Conservation (phyloP, 2,797 vertebrate genomes). For the Phalanger gymnotis region DNA sequence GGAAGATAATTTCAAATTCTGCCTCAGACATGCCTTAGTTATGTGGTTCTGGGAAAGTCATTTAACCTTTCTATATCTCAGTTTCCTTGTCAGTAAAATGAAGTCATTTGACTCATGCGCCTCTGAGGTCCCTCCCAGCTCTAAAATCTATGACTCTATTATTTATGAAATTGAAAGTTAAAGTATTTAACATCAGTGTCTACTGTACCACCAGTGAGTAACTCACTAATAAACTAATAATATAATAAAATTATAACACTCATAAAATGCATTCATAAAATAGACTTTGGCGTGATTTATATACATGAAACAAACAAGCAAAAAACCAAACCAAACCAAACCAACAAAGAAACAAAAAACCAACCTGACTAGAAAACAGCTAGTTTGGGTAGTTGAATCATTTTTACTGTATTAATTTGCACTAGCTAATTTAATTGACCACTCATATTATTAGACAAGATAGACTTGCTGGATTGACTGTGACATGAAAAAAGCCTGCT, state of each 20-base stretch:
- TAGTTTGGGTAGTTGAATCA: background rate
- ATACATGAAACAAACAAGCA: background rate
- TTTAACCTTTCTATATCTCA: background rate
- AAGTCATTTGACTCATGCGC: background rate
- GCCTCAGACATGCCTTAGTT: background rate
- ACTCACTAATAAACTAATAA: background rate
- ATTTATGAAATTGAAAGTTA: background rate
- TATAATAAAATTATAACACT: background rate
- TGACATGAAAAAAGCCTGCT: background rate
- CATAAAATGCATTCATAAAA: background rate
- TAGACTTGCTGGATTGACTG: background rate
- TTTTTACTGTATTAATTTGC: background rate
- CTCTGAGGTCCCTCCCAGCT: background rate
- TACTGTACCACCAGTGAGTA: background rate
- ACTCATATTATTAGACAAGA: background rate
- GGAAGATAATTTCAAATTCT: background rate
- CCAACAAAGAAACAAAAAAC: background rate
- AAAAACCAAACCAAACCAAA: background rate
- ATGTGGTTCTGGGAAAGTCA: background rate
- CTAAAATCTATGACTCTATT: background rate
- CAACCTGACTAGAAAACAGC: background rate
- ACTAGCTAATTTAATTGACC: background rate
- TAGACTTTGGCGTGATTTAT: background rate
- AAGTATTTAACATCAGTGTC: background rate
- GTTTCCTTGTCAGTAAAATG: background rate